Evolutionary conservation across 2,888 invertebrate species (phyloP).

Genomic region (Leucania comma): DNA sequence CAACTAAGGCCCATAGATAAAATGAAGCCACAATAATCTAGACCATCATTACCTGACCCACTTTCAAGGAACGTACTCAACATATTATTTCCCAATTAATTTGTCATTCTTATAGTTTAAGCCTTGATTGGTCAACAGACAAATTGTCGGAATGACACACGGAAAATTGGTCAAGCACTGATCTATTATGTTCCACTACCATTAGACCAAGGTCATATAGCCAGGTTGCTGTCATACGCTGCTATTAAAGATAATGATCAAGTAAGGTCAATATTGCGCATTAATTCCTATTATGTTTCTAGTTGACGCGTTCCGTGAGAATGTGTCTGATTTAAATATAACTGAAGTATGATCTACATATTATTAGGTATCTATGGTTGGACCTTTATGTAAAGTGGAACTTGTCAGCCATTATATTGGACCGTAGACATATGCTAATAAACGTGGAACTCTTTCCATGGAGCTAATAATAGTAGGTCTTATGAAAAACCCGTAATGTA

Average conservation of each 20-base stretch:
- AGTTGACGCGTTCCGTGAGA: conserved; percentile 61
- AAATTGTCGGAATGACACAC: conserved; percentile 66
- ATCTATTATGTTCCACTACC: conserved; percentile 40
- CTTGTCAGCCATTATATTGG: conserved; percentile 2
- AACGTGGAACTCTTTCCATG: not conserved
- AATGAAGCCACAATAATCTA: not conserved
- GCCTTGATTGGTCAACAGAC: conserved; percentile 60
- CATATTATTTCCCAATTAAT: conserved; percentile 36
- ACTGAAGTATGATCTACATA: conserved; percentile 6
- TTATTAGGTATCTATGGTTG: not conserved
- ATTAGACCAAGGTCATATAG: conserved; percentile 51
- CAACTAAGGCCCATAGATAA: too few species aligned
- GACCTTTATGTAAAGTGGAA: conserved; percentile 9
- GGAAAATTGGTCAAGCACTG: conserved; percentile 56
- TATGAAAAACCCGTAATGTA: too few species aligned
- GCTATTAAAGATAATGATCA: conserved; percentile 69
- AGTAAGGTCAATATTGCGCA: conserved; percentile 67
- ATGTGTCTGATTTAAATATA: conserved; percentile 42
- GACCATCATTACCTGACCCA: conserved; percentile 21
- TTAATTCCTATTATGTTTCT: conserved; percentile 56
- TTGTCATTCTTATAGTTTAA: conserved; percentile 44
- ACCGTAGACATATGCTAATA: conserved; percentile 3
- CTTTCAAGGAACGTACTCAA: not conserved
- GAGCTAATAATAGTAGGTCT: not conserved
- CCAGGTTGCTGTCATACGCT: conserved; percentile 67